Conservation (phyloP, 2,113 vertebrate genomes). For the Cyanoramphus novaezelandiae region DNA sequence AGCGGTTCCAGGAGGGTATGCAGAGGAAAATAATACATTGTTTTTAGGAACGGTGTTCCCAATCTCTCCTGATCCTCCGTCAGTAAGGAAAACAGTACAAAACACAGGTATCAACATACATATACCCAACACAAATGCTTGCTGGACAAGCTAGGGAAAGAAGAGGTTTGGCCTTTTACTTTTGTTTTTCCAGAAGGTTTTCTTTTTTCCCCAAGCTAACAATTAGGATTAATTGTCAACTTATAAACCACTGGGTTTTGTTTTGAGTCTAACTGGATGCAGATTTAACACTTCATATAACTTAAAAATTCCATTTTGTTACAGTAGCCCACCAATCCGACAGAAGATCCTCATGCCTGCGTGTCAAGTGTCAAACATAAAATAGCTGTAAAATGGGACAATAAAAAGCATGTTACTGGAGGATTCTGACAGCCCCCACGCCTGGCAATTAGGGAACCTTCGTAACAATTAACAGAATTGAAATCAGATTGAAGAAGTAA, state of each 20-base stretch:
- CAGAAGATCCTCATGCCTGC: not conserved
- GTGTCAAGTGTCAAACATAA: conserved; percentile 46
- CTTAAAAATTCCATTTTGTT: conserved; percentile 45
- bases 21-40: not conserved
- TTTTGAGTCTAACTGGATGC: conserved; percentile 60
- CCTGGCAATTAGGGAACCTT: not conserved
- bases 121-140: not conserved
- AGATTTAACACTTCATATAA: conserved; percentile 42
- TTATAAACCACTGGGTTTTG: not conserved
- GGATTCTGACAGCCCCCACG: not conserved
- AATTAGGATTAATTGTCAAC: conserved; percentile 35
- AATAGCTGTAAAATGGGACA: conserved; percentile 38
- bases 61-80: not conserved
- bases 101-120: not conserved
- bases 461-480: conserved; percentile 49
- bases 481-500: conserved; percentile 4
- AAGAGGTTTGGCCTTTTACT: not conserved
- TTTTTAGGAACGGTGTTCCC: not conserved
- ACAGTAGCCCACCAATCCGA: conserved; percentile 12
- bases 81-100: not conserved
- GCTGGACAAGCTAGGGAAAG: not conserved
- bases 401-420: conserved; percentile 35
- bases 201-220: conserved; percentile 23
- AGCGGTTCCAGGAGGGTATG: not conserved
- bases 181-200: not conserved